Percentiles rank a stretch among this genome's conserved stretches.
These are phyloP conservation scores for Characodon lateralis DNA, from an alignment of 2,797 vertebrate species.

Conservation along the genomic window DNA sequence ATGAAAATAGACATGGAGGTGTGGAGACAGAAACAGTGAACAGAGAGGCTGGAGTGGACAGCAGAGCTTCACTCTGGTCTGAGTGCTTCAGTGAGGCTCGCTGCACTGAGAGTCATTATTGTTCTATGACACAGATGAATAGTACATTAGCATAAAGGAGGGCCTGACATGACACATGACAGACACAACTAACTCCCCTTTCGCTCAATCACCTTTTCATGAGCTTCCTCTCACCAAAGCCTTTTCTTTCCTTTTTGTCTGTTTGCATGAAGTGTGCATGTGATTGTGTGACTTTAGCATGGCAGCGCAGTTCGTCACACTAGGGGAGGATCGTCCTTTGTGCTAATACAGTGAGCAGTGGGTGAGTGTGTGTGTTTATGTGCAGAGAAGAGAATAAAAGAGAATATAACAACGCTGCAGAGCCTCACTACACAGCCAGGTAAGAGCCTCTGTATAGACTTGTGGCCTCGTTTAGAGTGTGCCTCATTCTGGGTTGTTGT, in stretches of 20 bases:
- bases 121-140: constrained; percentile 69
- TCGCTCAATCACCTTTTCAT: constrained; percentile 42
- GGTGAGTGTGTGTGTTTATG: constrained; percentile 31
- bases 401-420: constrained; percentile 62
- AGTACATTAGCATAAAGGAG: constrained; percentile 68
- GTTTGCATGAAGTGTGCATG: constrained; percentile 29
- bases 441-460: constrained; percentile 70
- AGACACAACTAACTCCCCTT: constrained; percentile 41
- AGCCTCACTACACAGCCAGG: constrained; percentile 56
- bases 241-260: constrained; percentile 20
- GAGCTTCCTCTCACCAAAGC: constrained; percentile 23
- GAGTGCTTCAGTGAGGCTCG: constrained; percentile 54
- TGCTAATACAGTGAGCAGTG: constrained; percentile 26
- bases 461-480: constrained; percentile 74
- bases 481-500: constrained; percentile 64
- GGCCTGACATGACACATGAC: constrained; percentile 58
- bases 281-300: constrained; percentile 38
- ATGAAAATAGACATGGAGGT: constrained; percentile 2
- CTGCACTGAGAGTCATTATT: constrained; percentile 63
- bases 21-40: constrained; percentile 1
- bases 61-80: constrained; percentile 36
- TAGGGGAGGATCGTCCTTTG: constrained; percentile 49
- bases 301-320: constrained; percentile 34
- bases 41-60: constrained; percentile 43
- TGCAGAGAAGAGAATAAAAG: constrained; percentile 64